These are phyloP conservation scores for Lota lota DNA, from an alignment of 2,113 vertebrate genomes.

Conservation along the genomic window DNA sequence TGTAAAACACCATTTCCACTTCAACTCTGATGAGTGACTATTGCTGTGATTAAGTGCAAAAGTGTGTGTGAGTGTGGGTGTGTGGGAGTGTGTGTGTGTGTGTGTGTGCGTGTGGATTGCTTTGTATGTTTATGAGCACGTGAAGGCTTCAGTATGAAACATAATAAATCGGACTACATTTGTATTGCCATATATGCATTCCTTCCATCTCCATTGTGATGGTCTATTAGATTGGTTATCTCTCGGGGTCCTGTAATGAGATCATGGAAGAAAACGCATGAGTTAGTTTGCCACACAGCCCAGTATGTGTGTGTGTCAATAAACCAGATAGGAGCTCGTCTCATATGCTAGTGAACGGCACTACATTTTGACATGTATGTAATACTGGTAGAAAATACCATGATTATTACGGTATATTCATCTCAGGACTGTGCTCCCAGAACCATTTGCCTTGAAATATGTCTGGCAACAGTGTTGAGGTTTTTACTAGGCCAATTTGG, in stretches of 20 bases:
- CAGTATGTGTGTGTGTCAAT: constrained; percentile 24
- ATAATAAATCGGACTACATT: constrained; percentile 43
- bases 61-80: background rate
- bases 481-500: too few species aligned
- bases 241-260: constrained; percentile 26
- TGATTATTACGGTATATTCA: too few species aligned
- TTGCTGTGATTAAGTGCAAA: constrained; percentile 9
- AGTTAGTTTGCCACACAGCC: too few species aligned
- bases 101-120: background rate
- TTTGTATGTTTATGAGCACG: background rate
- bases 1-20: constrained; percentile 37
- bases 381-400: too few species aligned
- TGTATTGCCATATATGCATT: constrained; percentile 46
- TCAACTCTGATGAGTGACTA: constrained; percentile 35
- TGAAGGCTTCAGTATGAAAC: constrained; percentile 6
- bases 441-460: too few species aligned
- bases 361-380: too few species aligned
- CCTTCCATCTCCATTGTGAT: constrained; percentile 16
- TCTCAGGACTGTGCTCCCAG: too few species aligned
- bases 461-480: too few species aligned
- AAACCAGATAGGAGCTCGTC: constrained; percentile 7
- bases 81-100: constrained; percentile 3
- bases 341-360: too few species aligned
- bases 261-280: constrained; percentile 30
- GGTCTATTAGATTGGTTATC: constrained; percentile 24